A percentile compares a stretch with the other conserved stretches of the same genome.
Conservation (phyloP, 2,113 vertebrate genomes). For the Manacus vitellinus region DNA sequence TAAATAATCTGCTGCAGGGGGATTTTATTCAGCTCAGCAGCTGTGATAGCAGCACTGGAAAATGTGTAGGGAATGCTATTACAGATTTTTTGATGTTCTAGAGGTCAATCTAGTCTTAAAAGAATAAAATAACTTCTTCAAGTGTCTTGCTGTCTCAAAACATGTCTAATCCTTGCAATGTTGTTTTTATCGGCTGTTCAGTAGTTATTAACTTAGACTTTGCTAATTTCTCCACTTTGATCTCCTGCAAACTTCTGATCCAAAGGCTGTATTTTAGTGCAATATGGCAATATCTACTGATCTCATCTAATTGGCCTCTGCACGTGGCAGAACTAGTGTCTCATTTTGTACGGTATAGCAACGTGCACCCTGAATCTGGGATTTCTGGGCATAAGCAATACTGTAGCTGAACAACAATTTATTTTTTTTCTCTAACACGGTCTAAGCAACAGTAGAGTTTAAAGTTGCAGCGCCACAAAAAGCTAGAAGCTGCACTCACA, state of each 20-base stretch:
- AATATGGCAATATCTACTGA: neutral
- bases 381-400: neutral
- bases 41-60: neutral
- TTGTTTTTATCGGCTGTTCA: neutral
- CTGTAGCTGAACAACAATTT: accelerated
- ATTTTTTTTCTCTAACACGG: neutral
- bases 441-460: neutral
- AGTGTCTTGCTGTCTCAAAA: neutral
- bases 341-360: neutral
- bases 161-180: neutral
- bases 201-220: neutral
- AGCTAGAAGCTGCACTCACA: neutral
- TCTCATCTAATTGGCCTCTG: neutral
- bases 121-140: neutral
- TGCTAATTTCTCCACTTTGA: neutral
- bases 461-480: neutral
- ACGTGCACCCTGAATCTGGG: neutral
- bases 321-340: neutral
- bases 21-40: neutral
- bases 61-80: neutral
- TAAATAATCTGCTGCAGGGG: neutral
- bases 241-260: neutral
- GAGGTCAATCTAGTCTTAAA: neutral
- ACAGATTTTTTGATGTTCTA: neutral
- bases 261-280: neutral